Evolutionary conservation across 23 tunicate genomes (phyloP).

Genomic region (Styela plicata): DNA sequence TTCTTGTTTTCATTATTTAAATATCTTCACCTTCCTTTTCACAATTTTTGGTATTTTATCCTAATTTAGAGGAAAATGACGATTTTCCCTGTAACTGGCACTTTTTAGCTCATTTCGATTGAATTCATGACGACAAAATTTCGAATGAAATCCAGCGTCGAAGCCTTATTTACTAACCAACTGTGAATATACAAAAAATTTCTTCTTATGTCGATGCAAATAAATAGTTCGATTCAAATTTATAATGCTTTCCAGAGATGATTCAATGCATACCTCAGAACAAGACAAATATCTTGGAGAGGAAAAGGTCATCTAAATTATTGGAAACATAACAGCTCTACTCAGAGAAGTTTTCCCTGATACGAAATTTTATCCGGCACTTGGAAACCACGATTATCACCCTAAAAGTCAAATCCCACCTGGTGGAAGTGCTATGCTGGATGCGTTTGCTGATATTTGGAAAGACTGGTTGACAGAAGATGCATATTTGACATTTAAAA

Average conservation of each 20-base stretch:
- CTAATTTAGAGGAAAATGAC: too few relatives aligned
- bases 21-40: too few relatives aligned
- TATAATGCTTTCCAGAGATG: conserved; percentile 45
- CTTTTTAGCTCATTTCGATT: too few relatives aligned
- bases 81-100: too few relatives aligned
- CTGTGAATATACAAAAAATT: neutral
- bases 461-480: conserved; percentile 38
- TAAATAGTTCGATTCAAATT: neutral
- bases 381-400: conserved; percentile 90
- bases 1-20: too few relatives aligned
- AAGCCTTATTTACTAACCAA: too few relatives aligned
- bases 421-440: conserved; percentile 40
- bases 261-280: conserved; percentile 74
- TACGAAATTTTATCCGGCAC: conserved; percentile 45
- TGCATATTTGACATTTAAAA: conserved; percentile 13
- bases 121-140: too few relatives aligned
- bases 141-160: too few relatives aligned
- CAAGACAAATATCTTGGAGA: conserved; percentile 66
- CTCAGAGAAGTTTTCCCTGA: conserved; percentile 49
- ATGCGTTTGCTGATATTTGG: conserved; percentile 54
- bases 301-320: conserved; percentile 51
- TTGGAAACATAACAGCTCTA: conserved; percentile 48
- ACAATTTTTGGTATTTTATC: too few relatives aligned
- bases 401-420: conserved; percentile 79
- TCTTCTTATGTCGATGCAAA: neutral